A percentile compares a stretch with the other conserved stretches of the same genome.
phyloP scores from a whole-genome alignment of 53 echinoderm and acorn worm genomes.

The Apostichopus leukothele region DNA sequence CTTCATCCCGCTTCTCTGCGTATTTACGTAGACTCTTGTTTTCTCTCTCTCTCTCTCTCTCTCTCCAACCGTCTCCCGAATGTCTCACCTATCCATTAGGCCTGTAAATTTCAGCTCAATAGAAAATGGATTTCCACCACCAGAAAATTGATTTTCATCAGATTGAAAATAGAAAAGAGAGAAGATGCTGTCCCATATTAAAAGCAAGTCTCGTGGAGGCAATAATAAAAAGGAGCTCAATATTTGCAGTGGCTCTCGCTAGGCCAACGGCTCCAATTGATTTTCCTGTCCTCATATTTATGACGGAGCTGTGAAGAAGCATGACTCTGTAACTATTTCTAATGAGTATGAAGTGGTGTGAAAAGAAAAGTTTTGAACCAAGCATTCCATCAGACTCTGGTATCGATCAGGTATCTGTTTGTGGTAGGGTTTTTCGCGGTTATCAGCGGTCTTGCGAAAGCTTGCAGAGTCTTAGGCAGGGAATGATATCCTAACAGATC shows the following conservation, averaged over 20 bases:
- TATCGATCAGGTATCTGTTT: neutral
- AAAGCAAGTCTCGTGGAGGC: neutral
- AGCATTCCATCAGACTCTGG: neutral
- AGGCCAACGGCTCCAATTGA: conserved; percentile 34
- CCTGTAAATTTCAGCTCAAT: conserved; percentile 41
- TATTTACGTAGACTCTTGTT: neutral
- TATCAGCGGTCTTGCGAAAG: neutral
- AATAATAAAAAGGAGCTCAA: neutral
- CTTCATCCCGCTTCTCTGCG: conserved; percentile 13
- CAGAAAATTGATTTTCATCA: conserved; percentile 49
- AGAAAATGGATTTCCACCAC: conserved; percentile 37
- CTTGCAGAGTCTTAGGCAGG: too few relatives aligned
- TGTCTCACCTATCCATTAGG: conserved; percentile 52
- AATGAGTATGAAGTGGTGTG: conserved; percentile 18
- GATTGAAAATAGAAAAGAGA: conserved; percentile 30
- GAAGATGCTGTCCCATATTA: conserved; percentile 20
- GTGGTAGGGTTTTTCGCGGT: neutral
- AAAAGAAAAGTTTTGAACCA: neutral
- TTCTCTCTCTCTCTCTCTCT: neutral
- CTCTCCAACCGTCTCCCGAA: conserved; percentile 34
- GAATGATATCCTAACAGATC: too few relatives aligned
- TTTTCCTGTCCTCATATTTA: neutral
- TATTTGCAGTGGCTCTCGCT: conserved; percentile 29
- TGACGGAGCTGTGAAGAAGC: conserved; percentile 1
- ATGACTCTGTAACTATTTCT: conserved; percentile 14